phyloP scores from a whole-genome alignment of 2,888 invertebrate species.

The Chrysomela aeneicollis region DNA sequence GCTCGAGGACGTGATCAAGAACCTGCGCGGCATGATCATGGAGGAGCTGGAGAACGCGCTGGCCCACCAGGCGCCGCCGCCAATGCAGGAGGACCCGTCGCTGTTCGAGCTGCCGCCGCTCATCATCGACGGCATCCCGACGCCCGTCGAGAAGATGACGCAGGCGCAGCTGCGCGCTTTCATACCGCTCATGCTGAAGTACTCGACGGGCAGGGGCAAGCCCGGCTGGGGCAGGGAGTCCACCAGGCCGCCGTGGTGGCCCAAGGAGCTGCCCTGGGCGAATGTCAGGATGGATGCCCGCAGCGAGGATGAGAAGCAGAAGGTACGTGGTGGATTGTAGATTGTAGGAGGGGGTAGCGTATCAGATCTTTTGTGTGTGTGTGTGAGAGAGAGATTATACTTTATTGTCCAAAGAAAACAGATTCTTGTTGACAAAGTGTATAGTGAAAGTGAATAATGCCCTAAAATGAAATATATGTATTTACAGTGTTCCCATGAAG shows the following conservation, averaged over 20 bases:
- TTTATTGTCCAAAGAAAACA: too few species aligned
- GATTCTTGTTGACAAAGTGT: too few species aligned
- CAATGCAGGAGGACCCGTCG: constrained; percentile 87
- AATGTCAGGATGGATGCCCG: constrained; percentile 97
- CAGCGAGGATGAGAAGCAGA: constrained; percentile 95
- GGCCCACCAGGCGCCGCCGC: constrained; percentile 91
- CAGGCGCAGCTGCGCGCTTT: constrained; percentile 96
- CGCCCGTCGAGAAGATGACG: constrained; percentile 99
- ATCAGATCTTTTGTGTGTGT: too few species aligned
- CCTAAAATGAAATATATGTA: too few species aligned
- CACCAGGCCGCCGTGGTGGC: constrained; percentile 98
- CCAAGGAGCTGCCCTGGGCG: constrained; percentile 96
- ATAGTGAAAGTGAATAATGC: too few species aligned
- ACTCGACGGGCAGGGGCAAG: constrained; percentile 95
- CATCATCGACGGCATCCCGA: constrained; percentile 97
- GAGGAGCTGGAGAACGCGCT: constrained; percentile 93
- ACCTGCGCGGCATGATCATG: constrained; percentile 90
- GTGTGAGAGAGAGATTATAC: too few species aligned
- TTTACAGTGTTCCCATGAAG: too few species aligned
- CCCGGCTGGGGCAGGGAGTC: constrained; percentile 98
- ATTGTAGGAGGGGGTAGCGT: too few species aligned
- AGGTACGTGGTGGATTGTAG: constrained; percentile 64
- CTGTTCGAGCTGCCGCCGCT: constrained; percentile 95
- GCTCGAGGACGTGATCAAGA: constrained; percentile 93
- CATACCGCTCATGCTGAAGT: constrained; percentile 97